phyloP scores from a whole-genome alignment of 2,888 invertebrate genomes.

The Metallyticus violacea region DNA sequence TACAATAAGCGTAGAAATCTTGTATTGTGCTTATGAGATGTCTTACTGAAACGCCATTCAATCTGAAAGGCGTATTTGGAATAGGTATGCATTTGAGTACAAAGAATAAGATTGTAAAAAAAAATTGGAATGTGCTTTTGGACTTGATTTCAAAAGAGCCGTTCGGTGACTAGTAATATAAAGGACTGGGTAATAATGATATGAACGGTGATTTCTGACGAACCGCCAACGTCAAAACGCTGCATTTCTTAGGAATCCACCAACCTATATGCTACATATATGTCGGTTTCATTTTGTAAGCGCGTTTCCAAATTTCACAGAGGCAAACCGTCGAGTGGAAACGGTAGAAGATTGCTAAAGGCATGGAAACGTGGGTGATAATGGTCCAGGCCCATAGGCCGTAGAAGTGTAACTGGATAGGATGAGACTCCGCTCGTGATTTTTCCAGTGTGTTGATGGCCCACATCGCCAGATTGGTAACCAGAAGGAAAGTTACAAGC shows the following conservation, averaged over 20 bases:
- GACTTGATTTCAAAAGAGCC: neutral
- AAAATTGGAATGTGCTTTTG: neutral
- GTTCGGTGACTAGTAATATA: neutral
- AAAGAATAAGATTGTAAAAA: neutral
- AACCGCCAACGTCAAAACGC: neutral
- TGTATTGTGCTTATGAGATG: no score
- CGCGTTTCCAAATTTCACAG: slow-evolving; percentile 94
- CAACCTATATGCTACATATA: slow-evolving; percentile 60
- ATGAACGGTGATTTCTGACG: neutral
- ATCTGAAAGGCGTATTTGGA: no score
- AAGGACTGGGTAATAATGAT: neutral
- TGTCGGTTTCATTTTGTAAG: slow-evolving; percentile 87
- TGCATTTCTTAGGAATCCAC: neutral
- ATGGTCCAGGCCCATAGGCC: slow-evolving; percentile 95
- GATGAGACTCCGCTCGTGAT: slow-evolving; percentile 85
- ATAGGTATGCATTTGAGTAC: neutral
- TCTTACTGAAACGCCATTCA: no score
- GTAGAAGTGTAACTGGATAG: slow-evolving; percentile 87
- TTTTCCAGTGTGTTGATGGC: slow-evolving; percentile 91
- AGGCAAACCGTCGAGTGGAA: slow-evolving; percentile 94
- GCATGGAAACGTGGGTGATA: slow-evolving; percentile 92
- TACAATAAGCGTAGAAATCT: no score
- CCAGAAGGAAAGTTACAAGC: slow-evolving; percentile 86
- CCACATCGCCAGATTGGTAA: slow-evolving; percentile 92
- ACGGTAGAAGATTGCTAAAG: slow-evolving; percentile 86